These are phyloP conservation scores for Arremon aurantiirostris DNA, from an alignment of 2,797 vertebrate species.

Conservation along the genomic window DNA sequence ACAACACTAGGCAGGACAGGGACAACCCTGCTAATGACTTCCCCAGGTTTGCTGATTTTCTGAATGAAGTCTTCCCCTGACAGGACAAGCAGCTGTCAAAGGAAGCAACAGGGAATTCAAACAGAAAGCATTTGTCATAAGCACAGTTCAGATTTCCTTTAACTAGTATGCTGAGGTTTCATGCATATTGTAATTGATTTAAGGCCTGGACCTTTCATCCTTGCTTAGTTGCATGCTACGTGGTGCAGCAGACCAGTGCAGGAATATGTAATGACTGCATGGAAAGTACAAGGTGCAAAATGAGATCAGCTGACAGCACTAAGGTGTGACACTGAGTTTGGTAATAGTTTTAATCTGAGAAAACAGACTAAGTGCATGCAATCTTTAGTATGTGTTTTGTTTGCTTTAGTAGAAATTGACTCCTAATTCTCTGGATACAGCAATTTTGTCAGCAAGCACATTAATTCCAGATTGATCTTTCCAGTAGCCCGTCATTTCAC, in stretches of 20 bases:
- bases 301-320: neutral
- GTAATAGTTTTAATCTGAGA: neutral
- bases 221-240: neutral
- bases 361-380: neutral
- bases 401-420: neutral
- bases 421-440: neutral
- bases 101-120: neutral
- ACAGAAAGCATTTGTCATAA: neutral
- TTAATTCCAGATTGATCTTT: neutral
- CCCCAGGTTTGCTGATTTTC: neutral
- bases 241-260: neutral
- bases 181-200: neutral
- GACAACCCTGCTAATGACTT: neutral
- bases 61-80: neutral
- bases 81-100: neutral
- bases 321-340: neutral
- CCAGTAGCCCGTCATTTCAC: neutral
- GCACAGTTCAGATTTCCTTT: neutral
- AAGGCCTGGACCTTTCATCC: neutral
- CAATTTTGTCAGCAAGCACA: neutral
- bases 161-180: neutral
- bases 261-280: accelerated
- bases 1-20: neutral
- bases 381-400: neutral
- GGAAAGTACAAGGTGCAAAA: neutral